Evolutionary conservation across 2,888 invertebrate genomes (phyloP), one percentile per base, ranked within the genome.

Genomic region (Drosophila ustulata): DNA sequence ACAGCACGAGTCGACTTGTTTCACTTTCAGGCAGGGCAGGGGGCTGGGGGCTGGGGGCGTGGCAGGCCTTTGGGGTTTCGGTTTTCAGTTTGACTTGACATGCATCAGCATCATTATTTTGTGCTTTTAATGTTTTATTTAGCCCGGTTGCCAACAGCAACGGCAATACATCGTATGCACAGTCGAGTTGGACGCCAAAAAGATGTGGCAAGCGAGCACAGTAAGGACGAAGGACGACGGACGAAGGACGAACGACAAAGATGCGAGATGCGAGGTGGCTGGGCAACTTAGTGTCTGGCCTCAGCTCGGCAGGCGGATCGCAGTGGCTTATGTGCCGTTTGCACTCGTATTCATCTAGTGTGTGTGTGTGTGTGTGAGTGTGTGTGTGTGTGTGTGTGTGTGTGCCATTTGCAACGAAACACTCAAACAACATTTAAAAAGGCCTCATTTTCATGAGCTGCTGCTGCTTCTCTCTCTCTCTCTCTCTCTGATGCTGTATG

Each of bases 61-160:
- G 45, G 45, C 11, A 45, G 37, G 75, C 74, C 80, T 78, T 84
- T 81, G 84, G 82, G 84, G 78, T 74, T 82, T 82, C 68, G 80
- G 82, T 78, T 82, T 82, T 80, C 80, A 83, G 82, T 83, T 83
- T 82, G 82, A 76, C 82, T 84, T 82, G 82, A 84, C 82, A 84
- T 83, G 84, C 84, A 83, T 83, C 82, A 83, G 82, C 82, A 83
- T 83, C 84, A 83, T 83, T 83, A 83, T 83, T 84, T 83, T 84
- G 84, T 82, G 84, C 84, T 82, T 83, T 83, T 83, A 83, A 83
- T 83, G 84, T 83, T 83, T 84, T 83, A 83, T 83, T 83, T 84
- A 82, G 84, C 78, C 72, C 53, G 71, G 68, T 70, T 84, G 82
- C 84, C 82, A 78, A 73, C 84, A 74, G 82, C 74, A 59, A 66